phyloP scores from a whole-genome alignment of 64 coral and sea anemone species.

The Stichodactyla helianthus region DNA sequence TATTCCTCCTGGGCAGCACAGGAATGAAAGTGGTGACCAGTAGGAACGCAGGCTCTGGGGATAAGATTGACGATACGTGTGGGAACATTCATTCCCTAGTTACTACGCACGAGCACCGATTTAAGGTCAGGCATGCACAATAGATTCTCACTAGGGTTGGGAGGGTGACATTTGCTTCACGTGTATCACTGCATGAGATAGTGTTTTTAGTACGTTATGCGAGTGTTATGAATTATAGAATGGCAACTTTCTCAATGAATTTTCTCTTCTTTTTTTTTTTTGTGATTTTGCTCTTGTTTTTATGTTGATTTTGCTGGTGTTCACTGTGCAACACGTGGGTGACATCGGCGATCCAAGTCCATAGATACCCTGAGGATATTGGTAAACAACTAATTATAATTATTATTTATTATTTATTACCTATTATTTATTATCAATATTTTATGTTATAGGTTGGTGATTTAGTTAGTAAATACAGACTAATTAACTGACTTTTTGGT shows the following conservation, averaged over 20 bases:
- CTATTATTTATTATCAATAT: neutral
- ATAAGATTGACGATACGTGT: neutral
- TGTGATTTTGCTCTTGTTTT: slow-evolving; percentile 71
- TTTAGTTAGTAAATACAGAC: neutral
- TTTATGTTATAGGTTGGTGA: neutral
- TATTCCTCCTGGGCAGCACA: neutral
- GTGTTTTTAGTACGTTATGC: too few species aligned
- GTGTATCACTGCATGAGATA: neutral
- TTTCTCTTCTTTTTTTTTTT: slow-evolving; percentile 51
- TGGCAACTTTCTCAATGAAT: slow-evolving; percentile 65
- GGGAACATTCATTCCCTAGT: neutral
- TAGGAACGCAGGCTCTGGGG: neutral
- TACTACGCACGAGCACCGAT: neutral
- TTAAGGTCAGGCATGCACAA: neutral
- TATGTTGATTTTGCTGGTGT: slow-evolving; percentile 96
- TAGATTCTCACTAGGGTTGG: neutral
- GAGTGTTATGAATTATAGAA: slow-evolving; percentile 15
- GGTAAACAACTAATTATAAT: slow-evolving; percentile 69
- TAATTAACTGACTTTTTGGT: too few species aligned
- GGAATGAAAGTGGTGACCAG: neutral
- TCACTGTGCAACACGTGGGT: slow-evolving; percentile 98
- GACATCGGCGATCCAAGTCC: slow-evolving; percentile 95
- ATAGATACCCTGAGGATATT: slow-evolving; percentile 94
- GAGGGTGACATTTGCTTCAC: neutral
- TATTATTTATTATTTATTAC: neutral